Evolutionary conservation across 2,113 vertebrate genomes (phyloP), one percentile per base, ranked within the genome.

Genomic region (Scortum barcoo): DNA sequence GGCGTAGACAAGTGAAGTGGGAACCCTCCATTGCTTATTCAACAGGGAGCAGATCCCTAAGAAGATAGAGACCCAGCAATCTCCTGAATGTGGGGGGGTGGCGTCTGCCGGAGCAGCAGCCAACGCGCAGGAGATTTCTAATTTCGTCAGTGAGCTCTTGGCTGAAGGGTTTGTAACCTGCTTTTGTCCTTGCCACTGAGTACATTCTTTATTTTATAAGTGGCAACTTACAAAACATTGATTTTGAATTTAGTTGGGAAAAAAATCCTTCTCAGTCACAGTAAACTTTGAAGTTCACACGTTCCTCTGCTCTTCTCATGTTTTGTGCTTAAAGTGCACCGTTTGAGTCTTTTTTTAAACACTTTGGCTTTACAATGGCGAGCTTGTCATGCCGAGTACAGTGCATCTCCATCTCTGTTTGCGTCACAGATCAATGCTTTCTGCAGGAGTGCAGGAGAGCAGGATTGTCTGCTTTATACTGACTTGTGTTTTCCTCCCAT

Each of bases 1-100:
- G 88, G 91, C 69, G 24, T 86, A 89, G 89, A 92, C 90, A 90
- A 91, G 90, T 79, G 80, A 91, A 86, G 84, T 84, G 80, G 88
- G 86, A 90, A 89, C 24, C 84, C 90, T 88, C 72, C 85, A 93
- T 94, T 95, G 94, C 92, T 94, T 95, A 95, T 96, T 95, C 93
- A 96, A 94, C 83, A 94, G 92, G 85, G 90, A 91, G 88, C 86
- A 92, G 92, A 95, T 95, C 90, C 84, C 83, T 88, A 57, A 79
- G 89, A 88, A 86, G 91, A 94, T 94, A 93, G 90, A 93, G 81
- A 92, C 79, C 88, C 86, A 83, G 86, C 92, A 86, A 82, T 93
- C 86, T 88, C 86, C 88, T 81, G 86, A 91, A 89, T 88, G 53
- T 65, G 78, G 60, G 51, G 22, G 53, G 14, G 38, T 58, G 40